A percentile compares a stretch with the other conserved stretches of the same genome.
These are phyloP conservation scores for Myotis vivesi DNA, from an alignment of 2,797 vertebrate genomes.

Conservation along the genomic window DNA sequence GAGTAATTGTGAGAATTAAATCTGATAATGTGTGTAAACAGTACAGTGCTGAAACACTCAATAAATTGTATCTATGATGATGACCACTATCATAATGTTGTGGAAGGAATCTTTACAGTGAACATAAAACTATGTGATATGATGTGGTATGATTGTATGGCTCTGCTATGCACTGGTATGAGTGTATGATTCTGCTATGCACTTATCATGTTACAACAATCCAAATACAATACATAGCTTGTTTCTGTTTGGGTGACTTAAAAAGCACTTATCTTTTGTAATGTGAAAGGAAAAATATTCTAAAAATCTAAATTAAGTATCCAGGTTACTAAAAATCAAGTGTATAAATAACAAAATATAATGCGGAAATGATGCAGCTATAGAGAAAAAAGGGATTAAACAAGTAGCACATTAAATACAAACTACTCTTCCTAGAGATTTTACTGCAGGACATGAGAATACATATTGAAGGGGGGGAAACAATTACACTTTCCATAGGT, in stretches of 20 bases:
- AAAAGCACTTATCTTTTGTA: not conserved
- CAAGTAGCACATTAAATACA: not conserved
- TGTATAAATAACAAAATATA: conserved; percentile 1
- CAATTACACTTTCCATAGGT: not conserved
- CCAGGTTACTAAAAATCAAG: conserved; percentile 8
- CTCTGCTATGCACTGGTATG: not conserved
- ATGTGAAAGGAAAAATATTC: conserved; percentile 22
- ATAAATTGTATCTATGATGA: not conserved
- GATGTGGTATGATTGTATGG: not conserved
- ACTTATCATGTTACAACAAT: not conserved
- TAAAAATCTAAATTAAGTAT: conserved; percentile 34
- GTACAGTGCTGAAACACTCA: not conserved
- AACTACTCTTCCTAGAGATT: not conserved
- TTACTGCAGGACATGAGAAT: not conserved
- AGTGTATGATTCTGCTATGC: not conserved
- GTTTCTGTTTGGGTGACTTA: not conserved
- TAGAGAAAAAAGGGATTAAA: not conserved
- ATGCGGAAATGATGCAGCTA: not conserved
- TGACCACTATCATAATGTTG: not conserved
- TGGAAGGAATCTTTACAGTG: not conserved
- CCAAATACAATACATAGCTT: not conserved
- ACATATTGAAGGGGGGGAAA: not conserved
- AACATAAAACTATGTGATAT: not conserved
- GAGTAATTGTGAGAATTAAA: conserved; percentile 11
- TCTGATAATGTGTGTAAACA: not conserved